Percentiles rank a stretch among this genome's conserved stretches.
These are phyloP conservation scores for Alca torda DNA, from an alignment of 2,797 vertebrate species.

Conservation along the genomic window DNA sequence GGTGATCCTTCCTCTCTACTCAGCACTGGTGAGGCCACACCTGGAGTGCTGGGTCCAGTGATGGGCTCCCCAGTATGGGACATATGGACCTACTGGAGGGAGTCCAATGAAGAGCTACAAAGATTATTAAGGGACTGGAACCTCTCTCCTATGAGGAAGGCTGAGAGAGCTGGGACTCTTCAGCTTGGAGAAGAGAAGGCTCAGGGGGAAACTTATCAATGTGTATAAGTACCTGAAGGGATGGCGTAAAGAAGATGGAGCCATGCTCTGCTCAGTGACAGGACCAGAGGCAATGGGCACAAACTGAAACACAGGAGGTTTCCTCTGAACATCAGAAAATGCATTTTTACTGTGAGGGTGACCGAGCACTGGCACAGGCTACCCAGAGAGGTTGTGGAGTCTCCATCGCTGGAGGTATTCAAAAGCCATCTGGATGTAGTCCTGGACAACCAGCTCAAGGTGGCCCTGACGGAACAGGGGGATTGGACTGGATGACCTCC, in stretches of 20 bases:
- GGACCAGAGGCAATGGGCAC: background rate
- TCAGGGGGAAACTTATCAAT: background rate
- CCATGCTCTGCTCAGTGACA: background rate
- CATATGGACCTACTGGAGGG: background rate
- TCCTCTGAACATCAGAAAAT: background rate
- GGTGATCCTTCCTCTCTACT: background rate
- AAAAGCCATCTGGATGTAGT: background rate
- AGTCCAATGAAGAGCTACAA: background rate
- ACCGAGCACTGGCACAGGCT: background rate
- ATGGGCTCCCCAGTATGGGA: background rate
- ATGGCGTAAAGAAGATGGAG: background rate
- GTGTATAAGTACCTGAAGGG: background rate
- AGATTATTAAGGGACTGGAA: background rate
- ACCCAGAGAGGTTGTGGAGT: background rate
- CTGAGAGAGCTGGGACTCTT: background rate
- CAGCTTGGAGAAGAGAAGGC: background rate
- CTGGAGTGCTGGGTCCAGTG: background rate
- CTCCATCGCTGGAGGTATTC: background rate
- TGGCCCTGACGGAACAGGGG: background rate
- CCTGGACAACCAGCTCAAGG: accelerated
- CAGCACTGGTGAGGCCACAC: background rate
- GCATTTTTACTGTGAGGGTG: background rate
- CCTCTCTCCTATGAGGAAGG: background rate
- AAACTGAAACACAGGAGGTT: background rate
- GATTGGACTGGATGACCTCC: background rate